Conservation (phyloP, 2,797 vertebrate species). For the Taeniopygia guttata region DNA sequence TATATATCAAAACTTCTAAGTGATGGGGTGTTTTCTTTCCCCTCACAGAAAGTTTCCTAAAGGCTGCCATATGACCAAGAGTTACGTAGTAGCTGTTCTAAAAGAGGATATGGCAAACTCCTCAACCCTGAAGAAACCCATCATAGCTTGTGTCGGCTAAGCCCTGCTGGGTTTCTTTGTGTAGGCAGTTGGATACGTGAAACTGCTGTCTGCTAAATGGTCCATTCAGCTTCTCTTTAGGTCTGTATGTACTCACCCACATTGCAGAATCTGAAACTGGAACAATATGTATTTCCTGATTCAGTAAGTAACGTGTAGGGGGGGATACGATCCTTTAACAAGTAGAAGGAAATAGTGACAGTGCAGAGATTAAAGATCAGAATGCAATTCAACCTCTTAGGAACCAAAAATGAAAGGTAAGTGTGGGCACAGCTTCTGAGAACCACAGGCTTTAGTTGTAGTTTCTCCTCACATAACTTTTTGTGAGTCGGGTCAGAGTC, state of each 20-base stretch:
- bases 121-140: conserved; percentile 44
- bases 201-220: conserved; percentile 50
- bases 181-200: background rate
- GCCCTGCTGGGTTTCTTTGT: conserved; percentile 48
- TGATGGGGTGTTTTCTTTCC: background rate
- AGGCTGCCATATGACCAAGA: conserved; percentile 52
- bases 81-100: conserved; percentile 49
- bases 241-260: background rate
- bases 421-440: background rate
- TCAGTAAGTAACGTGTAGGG: background rate
- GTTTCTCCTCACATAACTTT: background rate
- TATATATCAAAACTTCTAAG: background rate
- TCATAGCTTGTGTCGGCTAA: conserved; percentile 18
- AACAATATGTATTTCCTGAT: conserved; percentile 1
- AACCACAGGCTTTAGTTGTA: background rate
- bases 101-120: conserved; percentile 40
- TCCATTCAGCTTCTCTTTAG: conserved; percentile 48
- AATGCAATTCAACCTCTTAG: conserved; percentile 8
- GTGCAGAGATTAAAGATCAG: background rate
- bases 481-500: background rate
- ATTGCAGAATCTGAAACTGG: conserved; percentile 8
- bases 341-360: conserved; percentile 20
- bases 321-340: background rate
- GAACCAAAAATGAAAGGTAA: background rate
- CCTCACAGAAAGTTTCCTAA: conserved; percentile 41